Percentiles rank a stretch among this genome's conserved stretches.
These are phyloP conservation scores for Drosophila gunungcola DNA, from an alignment of 1,140 invertebrate species.

Conservation along the genomic window DNA sequence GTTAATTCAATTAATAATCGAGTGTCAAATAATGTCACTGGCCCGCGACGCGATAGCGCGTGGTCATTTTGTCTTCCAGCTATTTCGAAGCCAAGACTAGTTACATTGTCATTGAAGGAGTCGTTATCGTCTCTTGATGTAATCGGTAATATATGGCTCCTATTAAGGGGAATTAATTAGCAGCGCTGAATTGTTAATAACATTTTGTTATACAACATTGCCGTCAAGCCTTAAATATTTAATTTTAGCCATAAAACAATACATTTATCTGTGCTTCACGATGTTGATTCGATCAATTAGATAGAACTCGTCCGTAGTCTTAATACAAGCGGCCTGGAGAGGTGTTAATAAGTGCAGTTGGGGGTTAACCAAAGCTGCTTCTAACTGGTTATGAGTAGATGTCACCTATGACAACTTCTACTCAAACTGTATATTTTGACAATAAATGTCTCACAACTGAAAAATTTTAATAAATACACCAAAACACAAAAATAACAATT, in stretches of 20 bases:
- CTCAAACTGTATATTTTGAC: neutral
- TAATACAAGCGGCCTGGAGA: slow-evolving; percentile 33
- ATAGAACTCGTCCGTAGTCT: slow-evolving; percentile 36
- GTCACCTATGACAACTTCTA: slow-evolving; percentile 4
- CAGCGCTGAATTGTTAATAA: neutral
- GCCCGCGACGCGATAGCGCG: slow-evolving; percentile 23
- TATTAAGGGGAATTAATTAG: slow-evolving; percentile 56
- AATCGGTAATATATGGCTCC: slow-evolving; percentile 15
- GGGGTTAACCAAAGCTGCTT: slow-evolving; percentile 43
- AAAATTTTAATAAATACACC: too few species aligned
- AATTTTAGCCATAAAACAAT: slow-evolving; percentile 69
- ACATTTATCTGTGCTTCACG: slow-evolving; percentile 57
- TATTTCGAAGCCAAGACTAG: slow-evolving; percentile 7
- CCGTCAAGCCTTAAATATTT: slow-evolving; percentile 55
- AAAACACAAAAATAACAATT: too few species aligned
- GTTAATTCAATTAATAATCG: slow-evolving; percentile 76
- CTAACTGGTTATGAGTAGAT: slow-evolving; percentile 51
- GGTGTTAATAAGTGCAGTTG: slow-evolving; percentile 65
- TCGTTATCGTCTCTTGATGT: slow-evolving; percentile 11
- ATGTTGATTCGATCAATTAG: slow-evolving; percentile 64
- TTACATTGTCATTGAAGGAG: slow-evolving; percentile 9
- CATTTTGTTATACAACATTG: slow-evolving; percentile 37
- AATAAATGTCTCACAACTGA: too few species aligned
- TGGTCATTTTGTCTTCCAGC: slow-evolving; percentile 36
- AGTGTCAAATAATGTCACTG: slow-evolving; percentile 68